Base-by-base conservation (phyloP, 2,113 vertebrate genomes). In the Chloropsis cyanopogon region DNA sequence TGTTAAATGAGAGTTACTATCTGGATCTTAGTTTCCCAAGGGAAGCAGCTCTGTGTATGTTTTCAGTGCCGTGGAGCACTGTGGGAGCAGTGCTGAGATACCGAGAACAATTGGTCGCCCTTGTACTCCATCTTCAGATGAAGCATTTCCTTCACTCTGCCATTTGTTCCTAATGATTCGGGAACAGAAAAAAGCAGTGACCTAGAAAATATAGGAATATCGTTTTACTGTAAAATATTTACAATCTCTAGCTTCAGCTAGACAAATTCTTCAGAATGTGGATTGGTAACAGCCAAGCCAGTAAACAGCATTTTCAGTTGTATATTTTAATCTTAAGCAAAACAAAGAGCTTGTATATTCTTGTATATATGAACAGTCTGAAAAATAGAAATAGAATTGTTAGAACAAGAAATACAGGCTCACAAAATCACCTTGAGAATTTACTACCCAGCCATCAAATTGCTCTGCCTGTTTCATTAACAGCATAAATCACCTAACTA, bases 181-280 rank as follows among this genome's bases (percentile, higher is more conserved):
- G 60, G 37, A 95, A 56, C n/a, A 92, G 75, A 90, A 92, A 88
- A 92, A 52, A 90, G 76, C 93, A 88, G 56, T 96, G 94, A 94
- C 94, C 93, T 96, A 90, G 90, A 96, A 96, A 96, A 92, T 49
- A 73, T 0, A 81, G 92, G 75, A 92, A 78, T 95, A 94, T 25
- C 4, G 2, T 93, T 88, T 96, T 92, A 82, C 39, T 95, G 79
- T 96, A 81, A 95, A 97, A 96, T 93, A 93, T 96, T 94, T 90
- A 90, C 78, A 25, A 17, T 73, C 35, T 81, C 35, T 81, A 68
- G 39, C 63, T 92, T 83, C 85, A 91, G 33, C 49, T 81, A 56
- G 46, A 75, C 35, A 86, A 49, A 78, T 66, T 87, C 68, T 92
- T 59, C 82, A 77, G 37, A 44, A 57, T 49, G 11, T 77, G 60